Evolutionary conservation across 2,888 invertebrate genomes (phyloP).

Genomic region (Melieria picta): DNA sequence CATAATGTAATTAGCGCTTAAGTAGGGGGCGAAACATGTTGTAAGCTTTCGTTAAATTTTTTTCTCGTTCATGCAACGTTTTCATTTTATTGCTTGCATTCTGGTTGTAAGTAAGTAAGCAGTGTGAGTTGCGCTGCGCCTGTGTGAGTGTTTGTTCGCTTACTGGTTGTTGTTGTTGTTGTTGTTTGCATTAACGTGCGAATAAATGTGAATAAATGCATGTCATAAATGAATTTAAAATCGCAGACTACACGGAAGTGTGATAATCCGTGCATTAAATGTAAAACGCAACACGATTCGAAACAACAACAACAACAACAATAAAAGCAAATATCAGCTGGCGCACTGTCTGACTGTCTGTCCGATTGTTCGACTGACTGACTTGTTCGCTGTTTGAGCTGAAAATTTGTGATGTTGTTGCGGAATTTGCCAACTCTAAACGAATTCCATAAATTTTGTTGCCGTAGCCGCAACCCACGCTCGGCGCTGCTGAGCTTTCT

Average conservation of each 20-base stretch:
- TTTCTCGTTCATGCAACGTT: conserved; percentile 35
- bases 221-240: conserved; percentile 39
- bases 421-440: conserved; percentile 9
- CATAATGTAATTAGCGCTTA: conserved; percentile 55
- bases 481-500: neutral
- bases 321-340: conserved; percentile 9
- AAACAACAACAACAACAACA: neutral
- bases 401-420: neutral
- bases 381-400: neutral
- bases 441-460: conserved; percentile 8
- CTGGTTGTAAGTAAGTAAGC: too few species aligned
- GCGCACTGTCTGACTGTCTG: conserved; percentile 5
- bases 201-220: conserved; percentile 17
- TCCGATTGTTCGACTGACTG: neutral
- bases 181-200: conserved; percentile 23
- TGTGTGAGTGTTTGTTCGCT: conserved; percentile 9
- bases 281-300: conserved; percentile 31
- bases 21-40: conserved; percentile 45
- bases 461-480: neutral
- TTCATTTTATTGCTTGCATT: neutral
- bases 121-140: neutral
- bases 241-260: conserved; percentile 46
- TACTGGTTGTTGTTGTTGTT: neutral
- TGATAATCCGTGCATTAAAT: conserved; percentile 51
- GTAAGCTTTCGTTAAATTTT: conserved; percentile 46